Evolutionary conservation across 2,113 vertebrate genomes (phyloP).

Genomic region (Campylomormyrus numenius): DNA sequence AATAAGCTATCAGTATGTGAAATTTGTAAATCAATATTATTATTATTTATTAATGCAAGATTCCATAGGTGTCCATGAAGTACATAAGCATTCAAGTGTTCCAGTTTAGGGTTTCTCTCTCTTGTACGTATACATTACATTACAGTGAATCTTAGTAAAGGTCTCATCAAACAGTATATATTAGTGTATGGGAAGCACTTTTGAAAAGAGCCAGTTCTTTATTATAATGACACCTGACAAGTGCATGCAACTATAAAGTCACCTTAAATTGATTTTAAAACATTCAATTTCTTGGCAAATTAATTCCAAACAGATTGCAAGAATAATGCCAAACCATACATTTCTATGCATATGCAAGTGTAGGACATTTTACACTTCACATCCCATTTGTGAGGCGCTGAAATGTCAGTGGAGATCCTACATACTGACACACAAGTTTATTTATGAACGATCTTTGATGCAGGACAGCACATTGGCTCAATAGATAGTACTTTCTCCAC

Average conservation of each 20-base stretch:
- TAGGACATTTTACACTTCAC: slow-evolving; percentile 1
- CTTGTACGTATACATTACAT: background rate
- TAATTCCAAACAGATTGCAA: slow-evolving; percentile 18
- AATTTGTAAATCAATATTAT: background rate
- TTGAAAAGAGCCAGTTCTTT: background rate
- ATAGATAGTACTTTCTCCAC: background rate
- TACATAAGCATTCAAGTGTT: background rate
- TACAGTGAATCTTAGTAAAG: background rate
- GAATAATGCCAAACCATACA: slow-evolving; percentile 10
- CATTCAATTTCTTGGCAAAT: slow-evolving; percentile 21
- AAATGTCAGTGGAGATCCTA: background rate
- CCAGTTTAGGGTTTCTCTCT: background rate
- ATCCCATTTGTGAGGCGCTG: background rate
- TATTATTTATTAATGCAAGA: background rate
- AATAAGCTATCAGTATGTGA: background rate
- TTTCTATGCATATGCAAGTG: slow-evolving; percentile 17
- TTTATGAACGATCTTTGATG: slow-evolving; percentile 5
- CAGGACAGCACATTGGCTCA: background rate
- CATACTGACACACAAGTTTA: background rate
- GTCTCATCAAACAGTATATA: background rate
- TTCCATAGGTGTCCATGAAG: background rate
- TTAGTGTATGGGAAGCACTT: background rate
- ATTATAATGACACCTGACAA: slow-evolving; percentile 6
- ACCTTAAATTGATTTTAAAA: background rate
- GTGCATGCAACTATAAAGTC: slow-evolving; percentile 9